A percentile compares a stretch with the other conserved stretches of the same genome.
Conservation (phyloP, 2,113 vertebrate genomes). For the Thamnaconus septentrionalis region DNA sequence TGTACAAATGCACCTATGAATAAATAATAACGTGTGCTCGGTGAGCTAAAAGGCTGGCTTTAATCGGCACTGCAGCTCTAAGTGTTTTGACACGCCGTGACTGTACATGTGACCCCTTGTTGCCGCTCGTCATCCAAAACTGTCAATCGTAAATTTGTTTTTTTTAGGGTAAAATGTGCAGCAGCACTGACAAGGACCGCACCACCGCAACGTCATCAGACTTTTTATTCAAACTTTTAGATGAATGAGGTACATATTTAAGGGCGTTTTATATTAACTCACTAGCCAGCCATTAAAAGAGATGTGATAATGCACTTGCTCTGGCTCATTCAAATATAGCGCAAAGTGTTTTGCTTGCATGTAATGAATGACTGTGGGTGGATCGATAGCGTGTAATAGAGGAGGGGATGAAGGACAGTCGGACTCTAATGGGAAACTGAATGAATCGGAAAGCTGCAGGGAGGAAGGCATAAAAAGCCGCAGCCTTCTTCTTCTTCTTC, state of each 20-base stretch:
- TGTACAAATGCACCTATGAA: conserved; percentile 15
- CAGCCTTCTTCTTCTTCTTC: no score
- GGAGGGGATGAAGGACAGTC: conserved; percentile 13
- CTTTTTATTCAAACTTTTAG: neutral
- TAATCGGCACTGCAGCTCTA: neutral
- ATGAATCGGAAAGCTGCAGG: conserved; percentile 10
- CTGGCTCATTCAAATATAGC: neutral
- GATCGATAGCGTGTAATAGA: conserved; percentile 28
- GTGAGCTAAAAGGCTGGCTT: conserved; percentile 6
- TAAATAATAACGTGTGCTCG: conserved; percentile 8
- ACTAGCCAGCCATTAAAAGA: no score
- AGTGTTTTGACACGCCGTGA: conserved; percentile 2
- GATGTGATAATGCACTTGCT: neutral
- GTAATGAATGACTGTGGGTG: conserved; percentile 8
- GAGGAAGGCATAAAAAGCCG: conserved; percentile 2
- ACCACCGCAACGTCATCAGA: no score
- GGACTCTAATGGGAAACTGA: conserved; percentile 18
- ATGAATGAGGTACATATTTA: neutral
- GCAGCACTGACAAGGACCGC: neutral
- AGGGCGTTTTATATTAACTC: no score
- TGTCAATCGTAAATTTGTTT: no score
- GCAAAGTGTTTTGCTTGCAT: neutral
- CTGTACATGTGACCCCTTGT: neutral
- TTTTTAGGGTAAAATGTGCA: neutral
- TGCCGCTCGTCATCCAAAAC: neutral